Conservation (phyloP, 2,888 invertebrate genomes). For the Dynastes hyllus region DNA sequence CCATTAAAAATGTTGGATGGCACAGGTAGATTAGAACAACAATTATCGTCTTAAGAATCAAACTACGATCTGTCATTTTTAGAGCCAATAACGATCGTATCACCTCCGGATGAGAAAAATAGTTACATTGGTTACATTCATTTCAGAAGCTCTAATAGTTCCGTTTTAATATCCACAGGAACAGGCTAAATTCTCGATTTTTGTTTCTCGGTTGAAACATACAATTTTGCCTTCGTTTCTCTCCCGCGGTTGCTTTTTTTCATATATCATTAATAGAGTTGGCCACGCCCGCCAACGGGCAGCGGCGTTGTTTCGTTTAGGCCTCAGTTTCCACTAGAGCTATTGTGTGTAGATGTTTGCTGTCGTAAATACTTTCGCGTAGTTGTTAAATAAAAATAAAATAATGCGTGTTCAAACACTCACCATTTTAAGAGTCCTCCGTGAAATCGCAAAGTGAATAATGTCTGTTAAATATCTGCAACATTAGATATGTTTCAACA, state of each 20-base stretch:
- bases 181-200: slow-evolving; percentile 25
- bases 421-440: no score
- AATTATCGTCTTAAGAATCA: not conserved
- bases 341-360: no score
- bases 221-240: not conserved
- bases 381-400: no score
- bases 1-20: no score
- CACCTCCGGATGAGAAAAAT: slow-evolving; percentile 30
- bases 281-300: no score
- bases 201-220: not conserved
- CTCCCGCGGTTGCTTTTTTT: slow-evolving; percentile 54
- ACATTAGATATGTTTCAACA: no score
- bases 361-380: no score
- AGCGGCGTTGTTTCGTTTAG: no score
- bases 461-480: no score
- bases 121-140: not conserved
- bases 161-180: not conserved
- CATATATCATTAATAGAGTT: not conserved
- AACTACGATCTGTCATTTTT: not conserved
- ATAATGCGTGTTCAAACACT: no score
- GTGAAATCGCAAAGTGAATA: no score
- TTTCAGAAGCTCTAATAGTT: slow-evolving; percentile 15
- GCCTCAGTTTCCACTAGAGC: no score
- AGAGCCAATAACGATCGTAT: not conserved
- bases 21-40: not conserved